Evolutionary conservation across 2,797 vertebrate species (phyloP).

Genomic region (Tapera naevia): DNA sequence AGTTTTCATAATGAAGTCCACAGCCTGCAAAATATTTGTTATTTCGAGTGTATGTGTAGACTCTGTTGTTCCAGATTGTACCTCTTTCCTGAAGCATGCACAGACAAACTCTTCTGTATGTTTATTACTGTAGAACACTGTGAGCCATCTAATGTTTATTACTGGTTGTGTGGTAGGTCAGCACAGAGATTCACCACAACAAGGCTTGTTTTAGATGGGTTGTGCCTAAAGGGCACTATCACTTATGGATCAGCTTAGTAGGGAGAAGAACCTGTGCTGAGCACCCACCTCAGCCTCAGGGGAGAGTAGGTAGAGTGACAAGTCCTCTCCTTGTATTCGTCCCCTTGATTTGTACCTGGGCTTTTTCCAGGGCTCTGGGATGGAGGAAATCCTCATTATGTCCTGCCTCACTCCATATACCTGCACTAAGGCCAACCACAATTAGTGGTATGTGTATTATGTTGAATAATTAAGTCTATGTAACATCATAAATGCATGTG

Average conservation of each 20-base stretch:
- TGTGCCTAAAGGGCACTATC: neutral
- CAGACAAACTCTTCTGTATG: conserved; percentile 6
- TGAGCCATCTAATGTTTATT: neutral
- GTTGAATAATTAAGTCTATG: neutral
- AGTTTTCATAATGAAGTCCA: neutral
- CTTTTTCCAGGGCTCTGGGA: neutral
- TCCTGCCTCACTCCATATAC: neutral
- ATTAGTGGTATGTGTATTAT: neutral
- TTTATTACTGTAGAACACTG: neutral
- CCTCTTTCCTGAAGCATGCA: neutral
- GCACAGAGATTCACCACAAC: neutral
- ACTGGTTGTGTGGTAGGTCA: neutral
- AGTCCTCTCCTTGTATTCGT: neutral
- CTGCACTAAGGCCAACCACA: neutral
- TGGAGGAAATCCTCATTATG: neutral
- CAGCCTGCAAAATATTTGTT: neutral
- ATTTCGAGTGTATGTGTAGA: neutral
- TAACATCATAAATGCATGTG: neutral
- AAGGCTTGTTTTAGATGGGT: neutral
- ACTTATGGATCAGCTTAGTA: neutral
- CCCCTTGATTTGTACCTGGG: neutral
- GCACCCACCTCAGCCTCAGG: neutral
- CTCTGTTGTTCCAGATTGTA: neutral
- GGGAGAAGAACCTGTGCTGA: neutral
- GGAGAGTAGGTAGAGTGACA: neutral